A percentile compares a stretch with the other conserved stretches of the same genome.
Evolutionary conservation across 2,888 invertebrate genomes (phyloP).

Genomic region (Idaea biselata): DNA sequence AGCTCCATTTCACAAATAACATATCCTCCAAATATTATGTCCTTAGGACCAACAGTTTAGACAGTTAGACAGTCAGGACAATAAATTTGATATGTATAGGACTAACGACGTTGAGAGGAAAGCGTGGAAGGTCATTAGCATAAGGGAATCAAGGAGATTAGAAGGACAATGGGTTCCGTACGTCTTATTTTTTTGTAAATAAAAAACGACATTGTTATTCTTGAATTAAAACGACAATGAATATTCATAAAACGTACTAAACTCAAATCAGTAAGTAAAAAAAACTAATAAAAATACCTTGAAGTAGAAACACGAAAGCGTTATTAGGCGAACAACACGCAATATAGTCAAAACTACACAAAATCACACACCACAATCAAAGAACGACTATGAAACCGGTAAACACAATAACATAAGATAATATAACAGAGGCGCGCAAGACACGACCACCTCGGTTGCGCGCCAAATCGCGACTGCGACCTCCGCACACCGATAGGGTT

Average conservation of each 20-base stretch:
- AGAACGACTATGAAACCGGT: conserved; percentile 29
- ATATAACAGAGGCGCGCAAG: conserved; percentile 1
- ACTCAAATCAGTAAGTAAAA: conserved; percentile 19
- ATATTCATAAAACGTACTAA: conserved; percentile 18
- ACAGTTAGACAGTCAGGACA: not conserved
- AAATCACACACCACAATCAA: conserved; percentile 41
- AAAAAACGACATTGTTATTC: not conserved
- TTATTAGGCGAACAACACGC: conserved; percentile 39
- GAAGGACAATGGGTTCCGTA: not conserved
- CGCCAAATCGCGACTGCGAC: conserved; percentile 62
- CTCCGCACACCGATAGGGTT: conserved; percentile 7
- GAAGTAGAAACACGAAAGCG: conserved; percentile 36
- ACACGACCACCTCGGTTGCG: conserved; percentile 45
- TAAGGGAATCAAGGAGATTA: not conserved
- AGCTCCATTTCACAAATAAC: too few species aligned
- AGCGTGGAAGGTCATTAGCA: not conserved
- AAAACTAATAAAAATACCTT: conserved; percentile 39
- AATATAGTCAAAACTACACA: conserved; percentile 42
- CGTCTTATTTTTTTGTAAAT: not conserved
- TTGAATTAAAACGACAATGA: conserved; percentile 6
- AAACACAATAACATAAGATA: conserved; percentile 4
- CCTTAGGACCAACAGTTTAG: too few species aligned
- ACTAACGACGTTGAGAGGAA: not conserved
- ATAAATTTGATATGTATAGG: not conserved
- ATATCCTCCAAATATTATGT: too few species aligned